Percentiles rank a stretch among this genome's conserved stretches.
phyloP scores from a whole-genome alignment of 2,888 invertebrate species.

The Palloptera scutellata region DNA sequence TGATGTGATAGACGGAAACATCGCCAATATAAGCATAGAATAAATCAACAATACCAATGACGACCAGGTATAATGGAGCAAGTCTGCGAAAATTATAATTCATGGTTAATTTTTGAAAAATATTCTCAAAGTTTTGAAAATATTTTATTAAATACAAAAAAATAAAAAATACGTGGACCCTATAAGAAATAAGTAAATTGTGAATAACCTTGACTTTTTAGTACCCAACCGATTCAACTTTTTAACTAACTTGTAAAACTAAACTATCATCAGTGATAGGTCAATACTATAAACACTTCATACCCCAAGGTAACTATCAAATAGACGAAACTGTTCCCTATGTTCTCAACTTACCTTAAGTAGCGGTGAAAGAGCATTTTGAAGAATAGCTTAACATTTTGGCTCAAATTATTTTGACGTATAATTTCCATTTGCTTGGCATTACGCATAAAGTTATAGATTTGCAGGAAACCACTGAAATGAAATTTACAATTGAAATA shows the following conservation, averaged over 20 bases:
- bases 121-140: neutral
- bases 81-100: conserved; percentile 44
- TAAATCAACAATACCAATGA: conserved; percentile 58
- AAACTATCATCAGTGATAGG: too few relatives aligned
- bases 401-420: conserved; percentile 45
- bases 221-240: too few relatives aligned
- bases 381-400: conserved; percentile 55
- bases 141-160: neutral
- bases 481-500: neutral
- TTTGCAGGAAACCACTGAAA: conserved; percentile 60
- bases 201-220: too few relatives aligned
- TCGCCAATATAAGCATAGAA: conserved; percentile 59
- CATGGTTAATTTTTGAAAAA: too few relatives aligned
- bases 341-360: conserved; percentile 45
- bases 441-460: conserved; percentile 61
- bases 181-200: too few relatives aligned
- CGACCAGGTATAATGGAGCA: conserved; percentile 59
- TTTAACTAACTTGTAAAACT: too few relatives aligned
- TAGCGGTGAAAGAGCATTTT: conserved; percentile 60
- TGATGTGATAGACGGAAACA: conserved; percentile 62
- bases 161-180: neutral
- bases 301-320: too few relatives aligned
- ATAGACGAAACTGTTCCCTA: too few relatives aligned
- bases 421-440: conserved; percentile 51
- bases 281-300: too few relatives aligned